phyloP scores from a whole-genome alignment of 1,140 invertebrate species.

The Hypsibius dujardini region DNA sequence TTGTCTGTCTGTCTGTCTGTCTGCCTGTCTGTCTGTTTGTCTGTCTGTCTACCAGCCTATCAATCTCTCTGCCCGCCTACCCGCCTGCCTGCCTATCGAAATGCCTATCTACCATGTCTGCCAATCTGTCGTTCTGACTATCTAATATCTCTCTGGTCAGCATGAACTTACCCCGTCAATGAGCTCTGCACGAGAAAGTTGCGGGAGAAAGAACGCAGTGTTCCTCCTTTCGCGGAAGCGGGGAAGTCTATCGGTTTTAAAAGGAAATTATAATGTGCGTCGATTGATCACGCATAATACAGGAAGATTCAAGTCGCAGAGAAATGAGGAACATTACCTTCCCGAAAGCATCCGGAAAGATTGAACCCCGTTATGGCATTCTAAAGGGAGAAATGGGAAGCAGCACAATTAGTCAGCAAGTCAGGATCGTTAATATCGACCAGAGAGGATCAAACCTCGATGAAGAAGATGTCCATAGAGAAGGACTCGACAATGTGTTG shows the following conservation, averaged over 20 bases:
- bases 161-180: not conserved
- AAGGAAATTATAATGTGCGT: too few relatives aligned
- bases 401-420: not conserved
- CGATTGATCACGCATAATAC: not conserved
- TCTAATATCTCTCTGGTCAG: not conserved
- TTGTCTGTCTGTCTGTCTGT: too few relatives aligned
- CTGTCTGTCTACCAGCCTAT: too few relatives aligned
- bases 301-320: not conserved
- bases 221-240: slow-evolving; percentile 2
- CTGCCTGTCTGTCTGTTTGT: too few relatives aligned
- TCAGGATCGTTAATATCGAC: not conserved
- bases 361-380: not conserved
- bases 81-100: too few relatives aligned
- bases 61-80: too few relatives aligned
- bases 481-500: not conserved
- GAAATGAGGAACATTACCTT: not conserved
- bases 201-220: slow-evolving; percentile 1
- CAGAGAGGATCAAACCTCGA: not conserved
- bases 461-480: slow-evolving; percentile 9
- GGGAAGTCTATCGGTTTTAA: not conserved
- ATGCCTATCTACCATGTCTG: not conserved
- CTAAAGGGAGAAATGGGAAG: not conserved
- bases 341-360: not conserved
- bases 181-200: not conserved
- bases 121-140: not conserved